Conservation (phyloP, 2,113 vertebrate species). For the Stigmatopora nigra region DNA sequence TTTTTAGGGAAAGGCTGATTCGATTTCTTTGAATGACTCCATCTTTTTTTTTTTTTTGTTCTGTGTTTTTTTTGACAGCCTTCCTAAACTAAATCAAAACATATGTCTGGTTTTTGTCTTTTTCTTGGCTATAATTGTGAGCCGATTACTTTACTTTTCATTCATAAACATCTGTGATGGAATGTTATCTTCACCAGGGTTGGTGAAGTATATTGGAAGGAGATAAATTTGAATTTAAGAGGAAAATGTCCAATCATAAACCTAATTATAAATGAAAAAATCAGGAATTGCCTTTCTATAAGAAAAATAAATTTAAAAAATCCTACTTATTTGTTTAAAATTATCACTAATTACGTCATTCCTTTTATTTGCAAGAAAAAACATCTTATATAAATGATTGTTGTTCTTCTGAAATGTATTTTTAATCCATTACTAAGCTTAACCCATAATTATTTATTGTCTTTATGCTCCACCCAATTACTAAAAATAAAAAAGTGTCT, state of each 20-base stretch:
- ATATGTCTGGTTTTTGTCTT: background rate
- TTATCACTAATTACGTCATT: no score
- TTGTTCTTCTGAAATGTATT: background rate
- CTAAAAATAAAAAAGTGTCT: background rate
- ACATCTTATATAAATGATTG: background rate
- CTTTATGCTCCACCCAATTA: background rate
- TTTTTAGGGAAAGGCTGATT: constrained; percentile 54
- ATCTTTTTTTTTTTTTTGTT: constrained; percentile 52
- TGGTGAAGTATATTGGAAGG: background rate
- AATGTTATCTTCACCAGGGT: background rate
- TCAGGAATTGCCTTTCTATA: background rate
- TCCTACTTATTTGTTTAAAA: background rate
- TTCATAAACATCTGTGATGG: background rate
- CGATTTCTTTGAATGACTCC: constrained; percentile 67
- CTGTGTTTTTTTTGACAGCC: background rate
- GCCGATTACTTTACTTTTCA: background rate
- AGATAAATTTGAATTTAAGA: background rate
- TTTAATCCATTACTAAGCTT: background rate
- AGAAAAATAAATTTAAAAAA: background rate
- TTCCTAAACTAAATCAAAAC: background rate
- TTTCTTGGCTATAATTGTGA: background rate
- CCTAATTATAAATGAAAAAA: background rate
- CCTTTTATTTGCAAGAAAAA: background rate
- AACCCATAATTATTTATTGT: background rate
- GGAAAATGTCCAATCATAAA: background rate